Percentiles rank a stretch among this genome's conserved stretches.
Evolutionary conservation across 1,140 invertebrate species (phyloP).

Genomic region (Drosophila seguyi): DNA sequence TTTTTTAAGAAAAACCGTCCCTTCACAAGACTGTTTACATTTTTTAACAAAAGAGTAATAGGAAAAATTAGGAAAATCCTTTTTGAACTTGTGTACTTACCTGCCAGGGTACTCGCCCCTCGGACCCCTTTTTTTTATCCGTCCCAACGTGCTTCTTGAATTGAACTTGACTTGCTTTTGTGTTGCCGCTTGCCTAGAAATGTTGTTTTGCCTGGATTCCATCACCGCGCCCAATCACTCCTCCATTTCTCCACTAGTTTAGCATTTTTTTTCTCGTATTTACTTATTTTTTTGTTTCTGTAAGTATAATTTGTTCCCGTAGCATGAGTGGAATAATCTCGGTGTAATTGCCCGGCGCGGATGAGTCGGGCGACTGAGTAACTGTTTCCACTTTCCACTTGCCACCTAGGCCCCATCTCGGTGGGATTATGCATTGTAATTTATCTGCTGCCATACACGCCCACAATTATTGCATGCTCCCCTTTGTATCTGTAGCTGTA

Average conservation of each 20-base stretch:
- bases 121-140: background rate
- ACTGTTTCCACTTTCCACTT: slow-evolving; percentile 41
- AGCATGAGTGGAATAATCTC: slow-evolving; percentile 85
- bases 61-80: no score
- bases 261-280: slow-evolving; percentile 29
- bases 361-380: slow-evolving; percentile 39
- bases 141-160: slow-evolving; percentile 19
- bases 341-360: slow-evolving; percentile 54
- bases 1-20: no score
- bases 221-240: slow-evolving; percentile 15
- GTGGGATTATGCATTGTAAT: slow-evolving; percentile 57
- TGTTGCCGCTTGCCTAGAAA: slow-evolving; percentile 36
- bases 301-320: slow-evolving; percentile 83
- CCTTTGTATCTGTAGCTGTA: slow-evolving; percentile 25
- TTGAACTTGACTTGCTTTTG: slow-evolving; percentile 22
- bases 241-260: slow-evolving; percentile 30
- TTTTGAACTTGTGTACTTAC: background rate
- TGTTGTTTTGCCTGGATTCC: slow-evolving; percentile 32
- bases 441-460: slow-evolving; percentile 64
- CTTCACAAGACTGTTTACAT: no score
- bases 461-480: slow-evolving; percentile 71
- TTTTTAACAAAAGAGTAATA: no score
- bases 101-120: slow-evolving; percentile 31
- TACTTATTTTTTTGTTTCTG: slow-evolving; percentile 10
- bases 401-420: slow-evolving; percentile 3